These are phyloP conservation scores for Tigriopus japonicus DNA, from an alignment of 1,140 invertebrate genomes.

Conservation along the genomic window DNA sequence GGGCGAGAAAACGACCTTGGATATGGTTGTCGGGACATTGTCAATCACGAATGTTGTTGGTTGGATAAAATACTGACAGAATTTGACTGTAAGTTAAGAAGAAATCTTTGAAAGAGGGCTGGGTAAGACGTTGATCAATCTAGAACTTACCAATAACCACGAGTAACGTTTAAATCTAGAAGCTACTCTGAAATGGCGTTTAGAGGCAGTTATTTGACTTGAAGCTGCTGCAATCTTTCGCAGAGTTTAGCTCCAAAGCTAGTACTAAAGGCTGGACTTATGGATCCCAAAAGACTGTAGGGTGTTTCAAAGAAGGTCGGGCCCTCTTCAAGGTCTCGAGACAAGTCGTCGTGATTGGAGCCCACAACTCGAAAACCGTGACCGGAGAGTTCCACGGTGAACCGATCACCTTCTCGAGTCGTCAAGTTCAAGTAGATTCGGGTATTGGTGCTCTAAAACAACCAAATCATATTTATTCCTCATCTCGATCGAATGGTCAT, in stretches of 20 bases:
- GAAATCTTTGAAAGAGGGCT: too few species aligned
- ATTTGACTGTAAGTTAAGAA: too few species aligned
- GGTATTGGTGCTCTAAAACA: neutral
- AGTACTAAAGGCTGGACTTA: conserved; percentile 5
- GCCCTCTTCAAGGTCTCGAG: neutral
- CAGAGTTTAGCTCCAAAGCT: neutral
- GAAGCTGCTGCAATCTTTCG: neutral
- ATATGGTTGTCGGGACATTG: too few species aligned
- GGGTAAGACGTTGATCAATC: neutral
- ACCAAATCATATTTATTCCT: neutral
- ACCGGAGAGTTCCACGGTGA: neutral
- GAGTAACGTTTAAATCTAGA: neutral
- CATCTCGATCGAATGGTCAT: neutral
- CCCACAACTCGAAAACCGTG: neutral
- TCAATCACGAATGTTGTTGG: too few species aligned
- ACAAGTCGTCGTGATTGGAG: neutral
- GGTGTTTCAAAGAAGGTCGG: conserved; percentile 3
- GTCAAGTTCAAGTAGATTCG: conserved; percentile 3
- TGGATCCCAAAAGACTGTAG: conserved; percentile 9
- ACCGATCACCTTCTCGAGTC: neutral
- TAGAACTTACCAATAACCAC: neutral
- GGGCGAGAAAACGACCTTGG: too few species aligned
- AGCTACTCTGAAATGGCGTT: neutral
- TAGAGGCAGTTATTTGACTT: neutral
- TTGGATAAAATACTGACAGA: too few species aligned